Percentiles rank a stretch among this genome's conserved stretches.
Evolutionary conservation across 2,888 invertebrate species (phyloP).

Genomic region (Drosophila falleni): DNA sequence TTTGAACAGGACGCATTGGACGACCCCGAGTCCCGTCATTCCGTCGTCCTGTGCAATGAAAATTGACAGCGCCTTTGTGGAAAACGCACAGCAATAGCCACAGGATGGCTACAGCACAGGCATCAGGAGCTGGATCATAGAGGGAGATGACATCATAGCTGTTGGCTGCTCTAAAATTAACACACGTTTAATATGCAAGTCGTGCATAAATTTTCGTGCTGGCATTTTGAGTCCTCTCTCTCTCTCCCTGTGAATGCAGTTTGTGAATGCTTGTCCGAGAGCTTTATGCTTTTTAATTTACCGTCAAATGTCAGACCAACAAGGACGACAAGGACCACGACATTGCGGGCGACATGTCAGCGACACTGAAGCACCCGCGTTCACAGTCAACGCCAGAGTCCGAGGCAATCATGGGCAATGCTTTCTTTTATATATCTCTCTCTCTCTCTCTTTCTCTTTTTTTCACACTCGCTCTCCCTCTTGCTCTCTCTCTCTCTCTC

Average conservation of each 20-base stretch:
- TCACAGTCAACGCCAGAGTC: conserved; percentile 37
- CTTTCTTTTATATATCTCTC: conserved; percentile 14
- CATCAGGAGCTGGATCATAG: conserved; percentile 3
- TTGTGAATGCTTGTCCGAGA: conserved; percentile 39
- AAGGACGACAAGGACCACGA: conserved; percentile 62
- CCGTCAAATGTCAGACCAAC: conserved; percentile 72
- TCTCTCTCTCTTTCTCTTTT: neutral
- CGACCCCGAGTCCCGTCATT: neutral
- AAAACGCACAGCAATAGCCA: conserved; percentile 45
- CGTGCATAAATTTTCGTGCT: conserved; percentile 74
- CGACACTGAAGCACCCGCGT: conserved; percentile 52
- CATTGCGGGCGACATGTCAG: conserved; percentile 74
- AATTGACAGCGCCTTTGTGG: conserved; percentile 64
- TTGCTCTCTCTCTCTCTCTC: conserved; percentile 2
- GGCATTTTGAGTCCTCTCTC: conserved; percentile 34
- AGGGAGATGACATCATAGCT: conserved; percentile 33
- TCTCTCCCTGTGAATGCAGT: conserved; percentile 34
- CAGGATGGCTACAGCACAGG: conserved; percentile 27
- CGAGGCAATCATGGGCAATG: conserved; percentile 53
- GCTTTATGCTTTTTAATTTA: conserved; percentile 79
- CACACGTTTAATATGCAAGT: conserved; percentile 82
- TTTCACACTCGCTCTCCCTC: conserved; percentile 1
- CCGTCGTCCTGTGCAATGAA: conserved; percentile 44
- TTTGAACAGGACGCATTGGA: conserved; percentile 56
- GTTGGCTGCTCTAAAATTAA: conserved; percentile 77